Evolutionary conservation across 2,797 vertebrate species (phyloP).

Genomic region (Silurus aristotelis): DNA sequence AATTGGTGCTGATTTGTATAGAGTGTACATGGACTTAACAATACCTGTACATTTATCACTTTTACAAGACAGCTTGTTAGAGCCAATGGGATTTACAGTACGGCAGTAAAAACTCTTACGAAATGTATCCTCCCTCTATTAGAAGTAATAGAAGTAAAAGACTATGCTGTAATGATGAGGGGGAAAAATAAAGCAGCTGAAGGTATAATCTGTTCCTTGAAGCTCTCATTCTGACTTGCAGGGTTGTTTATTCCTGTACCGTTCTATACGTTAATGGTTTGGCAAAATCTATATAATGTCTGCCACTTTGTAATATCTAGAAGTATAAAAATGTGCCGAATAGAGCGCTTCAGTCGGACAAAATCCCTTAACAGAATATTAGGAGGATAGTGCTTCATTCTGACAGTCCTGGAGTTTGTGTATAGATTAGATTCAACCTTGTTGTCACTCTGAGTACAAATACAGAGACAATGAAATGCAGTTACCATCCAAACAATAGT

Average conservation of each 20-base stretch:
- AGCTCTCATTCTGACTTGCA: not conserved
- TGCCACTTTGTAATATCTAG: not conserved
- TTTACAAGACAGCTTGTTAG: not conserved
- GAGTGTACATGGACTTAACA: not conserved
- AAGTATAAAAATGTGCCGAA: not conserved
- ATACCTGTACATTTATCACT: not conserved
- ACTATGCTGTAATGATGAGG: not conserved
- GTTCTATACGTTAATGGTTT: not conserved
- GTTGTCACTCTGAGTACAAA: too few relatives aligned
- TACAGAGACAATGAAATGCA: too few relatives aligned
- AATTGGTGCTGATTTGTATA: not conserved
- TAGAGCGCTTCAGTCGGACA: not conserved
- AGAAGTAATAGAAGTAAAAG: too few relatives aligned
- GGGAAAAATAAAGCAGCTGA: not conserved
- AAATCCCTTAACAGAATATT: not conserved
- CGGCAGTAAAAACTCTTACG: not conserved
- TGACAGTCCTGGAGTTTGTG: not conserved
- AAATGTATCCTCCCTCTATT: not conserved
- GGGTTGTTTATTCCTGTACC: not conserved
- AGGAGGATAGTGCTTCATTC: not conserved
- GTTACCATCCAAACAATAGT: too few relatives aligned
- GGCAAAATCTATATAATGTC: not conserved
- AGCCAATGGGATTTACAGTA: not conserved
- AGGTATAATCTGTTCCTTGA: not conserved
- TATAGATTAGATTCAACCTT: not conserved